Evolutionary conservation across 2,797 vertebrate genomes (phyloP), one percentile per base, ranked within the genome.

Genomic region (Hirundo rustica): DNA sequence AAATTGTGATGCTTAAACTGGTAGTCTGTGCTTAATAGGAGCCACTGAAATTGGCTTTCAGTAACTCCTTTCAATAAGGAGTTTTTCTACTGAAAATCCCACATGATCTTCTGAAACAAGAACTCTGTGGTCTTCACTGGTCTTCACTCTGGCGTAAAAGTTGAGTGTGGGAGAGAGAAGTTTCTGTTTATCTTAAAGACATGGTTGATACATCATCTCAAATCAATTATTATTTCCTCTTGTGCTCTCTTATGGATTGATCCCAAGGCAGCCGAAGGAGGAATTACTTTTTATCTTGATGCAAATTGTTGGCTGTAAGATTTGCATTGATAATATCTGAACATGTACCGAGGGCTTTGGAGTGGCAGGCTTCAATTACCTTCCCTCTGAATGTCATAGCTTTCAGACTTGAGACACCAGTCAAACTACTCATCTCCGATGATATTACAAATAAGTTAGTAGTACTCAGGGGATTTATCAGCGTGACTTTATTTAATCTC

Each of bases 261-360:
- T 91, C 29, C 55, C 60, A 79, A 76, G 58, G 64, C 27, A 87
- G 64, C 38, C 60, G 40, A 92, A 83, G 60, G 58, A 93, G 62
- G 38, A 84, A 88, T 68, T 76, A 45, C 47, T 85, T 94, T 87
- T 87, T 76, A 82, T 68, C 81, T 80, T 47, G 57, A 95, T 96
- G 80, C 53, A 93, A 94, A 91, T 51, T 0, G 0, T 26, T 74
- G 10, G n/a, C 44, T 81, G 25, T 85, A 93, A 88, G 92, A 93
- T 96, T 96, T 96, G 80, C 93, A 64, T 92, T 36, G 85, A 76
- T 90, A 78, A 38, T 57, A 89, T 50, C 68, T 72, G 78, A 87
- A 80, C 40, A 23, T 6, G 18, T 72, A 76, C 53, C 0, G 1
- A 44, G 30, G 67, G 71, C 68, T 91, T 91, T 93, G 53, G 72